Evolutionary conservation across 2,113 vertebrate species (phyloP), one percentile per base, ranked within the genome.

Genomic region (Sturnus vulgaris): DNA sequence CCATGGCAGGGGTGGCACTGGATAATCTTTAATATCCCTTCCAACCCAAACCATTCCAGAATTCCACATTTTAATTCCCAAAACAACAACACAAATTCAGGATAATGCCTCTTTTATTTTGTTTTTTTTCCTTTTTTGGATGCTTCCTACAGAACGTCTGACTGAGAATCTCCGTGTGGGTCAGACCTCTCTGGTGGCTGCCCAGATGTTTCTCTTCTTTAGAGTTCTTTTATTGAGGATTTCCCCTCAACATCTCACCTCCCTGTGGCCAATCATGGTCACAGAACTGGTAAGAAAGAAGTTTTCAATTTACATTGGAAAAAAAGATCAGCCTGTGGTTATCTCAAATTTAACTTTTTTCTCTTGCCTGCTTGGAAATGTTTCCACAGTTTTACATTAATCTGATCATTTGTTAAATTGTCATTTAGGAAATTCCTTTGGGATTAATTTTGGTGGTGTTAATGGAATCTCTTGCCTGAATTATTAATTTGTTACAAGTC

Each of bases 181-280:
- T 79, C 99, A 98, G 65, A 99, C 98, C 15, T 95, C 99, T 5
- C 72, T 98, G 49, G 98, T 98, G 91, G 98, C 98, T 9, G 98
- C 99, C 76, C 99, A 99, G 97, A 99, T 99, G 98, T 99, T 99
- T 96, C 98, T 99, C 46, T 99, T 99, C 98, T 99, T 99, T 97
- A 98, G 99, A 77, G 99, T 99, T 91, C 97, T 99, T 64, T 81
- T 99, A 93, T 83, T 99, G 92, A 98, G 99, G 94, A 99, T 99
- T 96, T 99, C 99, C 31, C 98, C 98, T 72, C 99, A 99, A 66
- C 99, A 99, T 91, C 97, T 99, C 87, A 99, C 98, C 72, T 99
- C 99, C 0, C 86, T 99, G 71, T 99, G 99, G 99, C 99, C 99
- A 42, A 99, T 99, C 90, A 99, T 99, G 99, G 99, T 99, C 75